These are phyloP conservation scores for Ylistrum balloti DNA, from an alignment of 1,140 invertebrate genomes.

Conservation along the genomic window DNA sequence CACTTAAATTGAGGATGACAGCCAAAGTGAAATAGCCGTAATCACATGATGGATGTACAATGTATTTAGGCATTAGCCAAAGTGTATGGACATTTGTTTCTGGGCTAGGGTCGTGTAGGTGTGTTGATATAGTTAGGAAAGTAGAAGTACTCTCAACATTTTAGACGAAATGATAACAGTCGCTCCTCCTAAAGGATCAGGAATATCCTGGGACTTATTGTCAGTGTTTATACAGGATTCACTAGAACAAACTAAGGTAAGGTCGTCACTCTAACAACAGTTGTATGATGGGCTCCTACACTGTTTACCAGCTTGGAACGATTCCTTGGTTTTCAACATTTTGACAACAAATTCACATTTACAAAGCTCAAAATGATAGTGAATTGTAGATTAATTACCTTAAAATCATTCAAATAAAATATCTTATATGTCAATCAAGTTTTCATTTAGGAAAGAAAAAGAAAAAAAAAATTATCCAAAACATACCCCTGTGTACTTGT, in stretches of 20 bases:
- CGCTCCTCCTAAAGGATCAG: conserved; percentile 27
- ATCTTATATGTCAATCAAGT: too few species aligned
- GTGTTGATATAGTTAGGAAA: background rate
- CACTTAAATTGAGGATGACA: background rate
- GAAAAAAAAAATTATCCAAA: background rate
- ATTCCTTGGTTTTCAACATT: conserved; percentile 18
- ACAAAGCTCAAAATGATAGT: too few species aligned
- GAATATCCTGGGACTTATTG: background rate
- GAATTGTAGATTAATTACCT: too few species aligned
- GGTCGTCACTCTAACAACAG: background rate
- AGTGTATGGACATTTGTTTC: background rate
- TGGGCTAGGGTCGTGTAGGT: background rate
- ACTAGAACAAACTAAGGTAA: background rate
- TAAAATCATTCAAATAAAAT: too few species aligned
- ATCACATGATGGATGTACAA: background rate
- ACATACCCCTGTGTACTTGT: background rate
- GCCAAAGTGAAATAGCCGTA: background rate
- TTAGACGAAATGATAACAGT: conserved; percentile 23
- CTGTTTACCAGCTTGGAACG: background rate
- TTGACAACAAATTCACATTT: background rate
- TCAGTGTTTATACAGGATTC: background rate
- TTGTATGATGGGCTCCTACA: background rate
- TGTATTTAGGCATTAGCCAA: too few species aligned
- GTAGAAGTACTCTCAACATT: background rate
- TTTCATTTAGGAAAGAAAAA: too few species aligned